A percentile compares a stretch with the other conserved stretches of the same genome.
These are phyloP conservation scores for Coilia nasus DNA, from an alignment of 2,797 vertebrate genomes.

Conservation along the genomic window DNA sequence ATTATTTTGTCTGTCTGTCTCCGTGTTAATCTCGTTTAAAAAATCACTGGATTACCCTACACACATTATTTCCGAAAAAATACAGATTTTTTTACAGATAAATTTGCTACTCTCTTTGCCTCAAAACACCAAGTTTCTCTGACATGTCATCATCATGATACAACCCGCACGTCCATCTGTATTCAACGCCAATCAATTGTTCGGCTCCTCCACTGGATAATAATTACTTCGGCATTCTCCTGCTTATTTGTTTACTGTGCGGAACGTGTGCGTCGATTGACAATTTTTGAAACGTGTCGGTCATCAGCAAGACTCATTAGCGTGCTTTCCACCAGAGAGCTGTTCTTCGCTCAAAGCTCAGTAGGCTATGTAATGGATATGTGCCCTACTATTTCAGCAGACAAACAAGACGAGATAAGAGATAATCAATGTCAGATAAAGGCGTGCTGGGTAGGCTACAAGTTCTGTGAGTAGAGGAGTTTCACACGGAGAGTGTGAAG, in stretches of 20 bases:
- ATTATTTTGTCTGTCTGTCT: too few species aligned
- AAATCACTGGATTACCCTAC: too few species aligned
- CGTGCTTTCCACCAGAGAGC: conserved; percentile 43
- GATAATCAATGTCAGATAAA: conserved; percentile 21
- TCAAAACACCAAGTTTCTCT: not conserved
- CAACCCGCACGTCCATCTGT: not conserved
- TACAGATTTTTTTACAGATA: too few species aligned
- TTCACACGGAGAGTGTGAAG: not conserved
- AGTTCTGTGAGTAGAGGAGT: not conserved
- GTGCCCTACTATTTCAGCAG: conserved; percentile 48
- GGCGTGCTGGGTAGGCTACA: not conserved
- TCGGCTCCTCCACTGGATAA: conserved; percentile 30
- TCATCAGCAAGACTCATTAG: conserved; percentile 47
- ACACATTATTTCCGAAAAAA: too few species aligned
- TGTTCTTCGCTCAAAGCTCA: conserved; percentile 38
- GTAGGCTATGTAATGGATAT: conserved; percentile 47
- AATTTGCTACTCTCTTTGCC: not conserved
- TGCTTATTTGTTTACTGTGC: conserved; percentile 41
- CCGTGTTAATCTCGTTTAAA: too few species aligned
- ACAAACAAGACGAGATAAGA: not conserved
- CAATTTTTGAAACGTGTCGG: conserved; percentile 37
- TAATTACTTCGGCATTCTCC: conserved; percentile 35
- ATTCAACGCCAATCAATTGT: conserved; percentile 37
- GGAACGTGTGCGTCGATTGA: conserved; percentile 39
- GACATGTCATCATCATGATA: not conserved